phyloP scores from a whole-genome alignment of 2,888 invertebrate species.

The Drosophila koepferae region DNA sequence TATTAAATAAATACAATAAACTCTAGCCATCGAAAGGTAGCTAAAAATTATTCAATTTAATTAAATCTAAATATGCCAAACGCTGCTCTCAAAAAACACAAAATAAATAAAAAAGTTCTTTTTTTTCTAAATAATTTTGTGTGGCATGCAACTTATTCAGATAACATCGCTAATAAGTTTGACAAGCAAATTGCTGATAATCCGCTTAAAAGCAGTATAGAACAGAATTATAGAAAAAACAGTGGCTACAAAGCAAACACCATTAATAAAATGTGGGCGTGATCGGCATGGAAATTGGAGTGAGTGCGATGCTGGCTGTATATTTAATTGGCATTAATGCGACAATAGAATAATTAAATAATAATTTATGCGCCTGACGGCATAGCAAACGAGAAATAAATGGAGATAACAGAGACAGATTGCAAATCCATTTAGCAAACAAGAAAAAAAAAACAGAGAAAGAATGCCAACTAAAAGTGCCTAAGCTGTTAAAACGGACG shows the following conservation, averaged over 20 bases:
- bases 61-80: constrained; percentile 2
- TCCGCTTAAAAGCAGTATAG: constrained; percentile 42
- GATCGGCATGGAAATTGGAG: constrained; percentile 14
- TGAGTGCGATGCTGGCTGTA: constrained; percentile 5
- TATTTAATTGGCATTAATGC: constrained; percentile 57
- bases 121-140: neutral
- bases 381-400: constrained; percentile 47
- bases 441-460: constrained; percentile 22
- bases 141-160: constrained; percentile 33
- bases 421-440: constrained; percentile 55
- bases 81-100: neutral
- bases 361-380: constrained; percentile 67
- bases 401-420: constrained; percentile 16
- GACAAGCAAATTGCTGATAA: constrained; percentile 50
- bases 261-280: constrained; percentile 25
- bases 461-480: constrained; percentile 45
- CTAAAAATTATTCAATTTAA: neutral
- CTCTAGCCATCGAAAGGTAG: neutral
- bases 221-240: neutral
- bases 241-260: constrained; percentile 12
- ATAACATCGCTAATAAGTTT: constrained; percentile 23
- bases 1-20: no score
- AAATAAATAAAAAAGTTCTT: neutral
- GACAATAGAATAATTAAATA: constrained; percentile 57
- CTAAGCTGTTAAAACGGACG: constrained; percentile 11